Base-by-base conservation (phyloP, 2,797 vertebrate genomes). In the Echiichthys vipera region DNA sequence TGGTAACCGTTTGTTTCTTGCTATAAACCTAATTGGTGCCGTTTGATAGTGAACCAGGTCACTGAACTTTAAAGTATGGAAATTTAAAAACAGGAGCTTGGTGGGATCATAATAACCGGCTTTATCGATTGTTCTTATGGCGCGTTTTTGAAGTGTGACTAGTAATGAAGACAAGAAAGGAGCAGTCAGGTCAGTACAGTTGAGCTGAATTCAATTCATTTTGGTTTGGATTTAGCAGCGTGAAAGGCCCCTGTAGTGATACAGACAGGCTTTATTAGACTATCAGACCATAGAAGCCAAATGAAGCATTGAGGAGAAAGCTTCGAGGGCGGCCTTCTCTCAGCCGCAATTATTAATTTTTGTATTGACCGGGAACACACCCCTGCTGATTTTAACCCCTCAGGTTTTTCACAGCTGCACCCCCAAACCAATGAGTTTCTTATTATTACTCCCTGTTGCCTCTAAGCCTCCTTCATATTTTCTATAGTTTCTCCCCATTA, bases 221-320 rank as follows among this genome's bases (percentile, higher is more conserved):
- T 77, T 40, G 34, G 29, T 64, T 70, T 67, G 62, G 46, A 71
- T 80, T 77, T 71, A 83, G 58, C 57, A 65, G 69, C 71, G 73
- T 72, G 68, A 80, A 87, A 62, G 47, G 30, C 22, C 36, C 58
- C 63, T 78, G 42, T 79, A 77, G 85, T 86, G 66, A 81, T 59
- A 69, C 75, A 86, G 82, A 82, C 85, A 82, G 66, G 36, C 73
- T 81, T 81, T 78, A 85, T 89, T 81, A 84, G 80, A 69, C 71
- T 77, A 80, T 84, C 68, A 88, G 77, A 81, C 79, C 77, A 71
- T 61, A 81, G 81, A 77, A 75, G 80, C 62, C 62, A 71, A 82
- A 73, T 86, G 63, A 76, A 85, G 68, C 69, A 61, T 65, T 54
- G 56, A 71, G 55, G 42, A 78, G 78, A 78, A 78, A 83, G 58